Evolutionary conservation across 2,113 vertebrate genomes (phyloP), one percentile per base, ranked within the genome.

Genomic region (Epinephelus cyanopodus): DNA sequence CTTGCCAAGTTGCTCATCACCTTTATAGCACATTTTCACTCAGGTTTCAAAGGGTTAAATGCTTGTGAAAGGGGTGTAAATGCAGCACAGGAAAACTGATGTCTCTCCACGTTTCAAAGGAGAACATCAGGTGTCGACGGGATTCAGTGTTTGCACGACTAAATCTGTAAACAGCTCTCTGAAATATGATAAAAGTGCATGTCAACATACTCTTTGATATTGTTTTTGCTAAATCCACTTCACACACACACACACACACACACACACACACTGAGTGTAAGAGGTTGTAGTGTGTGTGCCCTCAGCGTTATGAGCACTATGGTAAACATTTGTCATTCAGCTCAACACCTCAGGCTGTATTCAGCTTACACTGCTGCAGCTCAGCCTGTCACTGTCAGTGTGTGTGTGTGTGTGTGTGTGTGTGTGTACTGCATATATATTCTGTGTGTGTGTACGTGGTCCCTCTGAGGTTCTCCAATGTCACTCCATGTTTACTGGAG

Each of bases 261-360:
- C 65, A 37, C 63, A 54, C 80, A 66, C 77, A 67, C 60, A 19
- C 48, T 2, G 1, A 62, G 14, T 39, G 42, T n/a, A 12, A 50
- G 53, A 57, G 53, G 81, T 62, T 42, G 66, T 69, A 42, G 66
- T 1, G 9, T 33, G 29, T 54, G 19, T 60, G 57, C 25, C 74
- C 60, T 76, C 64, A 5, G 57, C 1, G n/a, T 83, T 71, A 74
- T 90, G 76, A 80, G 68, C 47, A 29, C 61, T 23, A 64, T 4
- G 9, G 74, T 57, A 83, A 87, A 87, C 84, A 89, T 91, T 87
- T 85, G 84, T 87, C 79, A 81, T 89, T 89, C 82, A 89, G 82
- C 86, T 88, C 84, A 82, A 45, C 78, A 70, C 78, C 74, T 79
- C 67, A 3, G 68, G 76, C 62, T 48, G 70, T 11, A 15, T 29